Conservation (phyloP, 1,140 invertebrate species). For the Micrasema longulum region DNA sequence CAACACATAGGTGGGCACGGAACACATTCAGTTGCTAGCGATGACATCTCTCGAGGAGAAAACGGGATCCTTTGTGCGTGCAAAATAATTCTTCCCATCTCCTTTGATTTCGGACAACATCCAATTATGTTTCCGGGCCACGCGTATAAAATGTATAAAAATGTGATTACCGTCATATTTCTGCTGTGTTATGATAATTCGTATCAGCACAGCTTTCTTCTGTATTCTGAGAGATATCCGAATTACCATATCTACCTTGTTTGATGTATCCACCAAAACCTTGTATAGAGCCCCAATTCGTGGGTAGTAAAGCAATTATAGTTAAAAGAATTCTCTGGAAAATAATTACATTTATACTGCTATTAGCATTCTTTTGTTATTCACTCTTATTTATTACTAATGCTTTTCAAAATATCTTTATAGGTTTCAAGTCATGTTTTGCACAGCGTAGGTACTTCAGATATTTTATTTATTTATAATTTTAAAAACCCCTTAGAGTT, state of each 20-base stretch:
- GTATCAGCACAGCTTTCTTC: conserved; percentile 10
- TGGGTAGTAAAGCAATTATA: too few relatives aligned
- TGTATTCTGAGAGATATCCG: conserved; percentile 20
- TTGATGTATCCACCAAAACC: conserved; percentile 23
- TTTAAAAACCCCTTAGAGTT: too few relatives aligned
- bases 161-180: conserved; percentile 46
- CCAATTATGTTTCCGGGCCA: conserved; percentile 46
- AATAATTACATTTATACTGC: too few relatives aligned
- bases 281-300: too few relatives aligned
- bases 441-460: too few relatives aligned
- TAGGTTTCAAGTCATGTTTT: too few relatives aligned
- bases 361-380: too few relatives aligned
- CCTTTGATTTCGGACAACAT: conserved; percentile 49
- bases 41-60: conserved; percentile 41
- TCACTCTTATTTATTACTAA: too few relatives aligned
- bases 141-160: conserved; percentile 49
- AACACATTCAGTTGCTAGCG: background rate
- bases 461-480: too few relatives aligned
- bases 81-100: conserved; percentile 42
- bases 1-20: background rate
- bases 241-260: conserved; percentile 29
- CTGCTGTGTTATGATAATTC: conserved; percentile 50
- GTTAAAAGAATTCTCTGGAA: too few relatives aligned
- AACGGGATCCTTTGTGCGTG: conserved; percentile 33
- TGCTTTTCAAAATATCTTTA: too few relatives aligned